Percentiles rank a stretch among this genome's conserved stretches.
Conservation (phyloP, 2,797 vertebrate species). For the Takifugu rubripes region DNA sequence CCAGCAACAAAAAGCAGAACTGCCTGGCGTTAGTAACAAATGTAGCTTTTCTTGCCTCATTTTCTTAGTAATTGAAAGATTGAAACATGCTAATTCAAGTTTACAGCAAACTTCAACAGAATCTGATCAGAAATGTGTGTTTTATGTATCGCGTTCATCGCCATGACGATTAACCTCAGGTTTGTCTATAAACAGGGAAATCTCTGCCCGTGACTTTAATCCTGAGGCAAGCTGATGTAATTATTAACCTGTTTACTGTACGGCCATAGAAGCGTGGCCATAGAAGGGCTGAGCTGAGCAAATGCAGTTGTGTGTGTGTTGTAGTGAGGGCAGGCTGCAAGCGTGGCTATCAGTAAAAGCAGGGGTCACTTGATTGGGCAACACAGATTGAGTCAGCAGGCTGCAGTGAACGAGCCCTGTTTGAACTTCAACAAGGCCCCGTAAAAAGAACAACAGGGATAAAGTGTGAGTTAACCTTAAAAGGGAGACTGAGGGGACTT, state of each 20-base stretch:
- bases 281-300: constrained; percentile 45
- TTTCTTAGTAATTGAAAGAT: too few species aligned
- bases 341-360: constrained; percentile 33
- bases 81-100: too few species aligned
- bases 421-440: constrained; percentile 3
- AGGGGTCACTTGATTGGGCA: constrained; percentile 64
- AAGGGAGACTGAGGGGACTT: neutral
- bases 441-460: neutral
- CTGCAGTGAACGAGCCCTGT: constrained; percentile 3
- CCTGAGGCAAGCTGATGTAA: constrained; percentile 48
- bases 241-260: constrained; percentile 65
- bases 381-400: constrained; percentile 32
- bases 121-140: too few species aligned
- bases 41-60: too few species aligned
- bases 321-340: constrained; percentile 33
- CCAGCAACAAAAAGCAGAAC: too few species aligned
- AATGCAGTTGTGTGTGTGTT: constrained; percentile 39
- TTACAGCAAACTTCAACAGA: too few species aligned
- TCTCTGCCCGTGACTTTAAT: constrained; percentile 19
- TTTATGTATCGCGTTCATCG: neutral
- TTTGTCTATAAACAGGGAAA: neutral
- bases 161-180: neutral
- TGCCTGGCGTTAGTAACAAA: too few species aligned
- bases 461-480: neutral
- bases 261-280: constrained; percentile 46